Percentiles rank a stretch among this genome's conserved stretches.
phyloP scores from a whole-genome alignment of 2,797 vertebrate genomes.

The Sarcophilus harrisii region DNA sequence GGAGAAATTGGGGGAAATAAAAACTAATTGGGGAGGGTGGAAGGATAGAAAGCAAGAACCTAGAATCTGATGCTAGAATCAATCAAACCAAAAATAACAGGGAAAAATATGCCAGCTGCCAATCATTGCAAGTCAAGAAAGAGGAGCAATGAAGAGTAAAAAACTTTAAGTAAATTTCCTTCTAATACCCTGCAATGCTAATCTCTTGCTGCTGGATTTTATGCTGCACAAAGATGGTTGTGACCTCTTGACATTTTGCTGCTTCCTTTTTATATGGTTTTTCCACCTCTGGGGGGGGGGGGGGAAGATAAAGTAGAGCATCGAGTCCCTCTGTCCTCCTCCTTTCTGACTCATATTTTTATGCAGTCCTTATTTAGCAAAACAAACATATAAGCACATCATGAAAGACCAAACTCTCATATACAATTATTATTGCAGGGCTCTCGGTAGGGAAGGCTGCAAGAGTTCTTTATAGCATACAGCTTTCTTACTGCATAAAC shows the following conservation, averaged over 20 bases:
- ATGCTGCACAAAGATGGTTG: not conserved
- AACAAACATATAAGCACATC: not conserved
- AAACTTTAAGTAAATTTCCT: conserved; percentile 61
- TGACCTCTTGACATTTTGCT: not conserved
- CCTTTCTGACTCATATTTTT: conserved; percentile 16
- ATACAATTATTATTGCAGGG: not conserved
- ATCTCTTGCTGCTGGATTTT: not conserved
- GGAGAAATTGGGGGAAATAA: not conserved
- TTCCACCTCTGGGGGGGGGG: not conserved
- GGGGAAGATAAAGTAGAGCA: not conserved
- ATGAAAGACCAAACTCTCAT: not conserved
- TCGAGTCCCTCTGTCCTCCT: not conserved
- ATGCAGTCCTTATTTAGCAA: conserved; percentile 49
- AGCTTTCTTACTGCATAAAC: conserved; percentile 52
- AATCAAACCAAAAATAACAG: conserved; percentile 64
- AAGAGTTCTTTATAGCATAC: conserved; percentile 45
- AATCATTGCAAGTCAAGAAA: conserved; percentile 50
- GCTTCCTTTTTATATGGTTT: conserved; percentile 30
- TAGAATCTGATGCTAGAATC: conserved; percentile 69
- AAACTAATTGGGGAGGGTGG: conserved; percentile 4
- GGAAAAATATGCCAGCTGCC: conserved; percentile 76
- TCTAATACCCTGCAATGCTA: conserved; percentile 22
- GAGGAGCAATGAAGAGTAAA: conserved; percentile 50
- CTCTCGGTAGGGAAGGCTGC: not conserved
- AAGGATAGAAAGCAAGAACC: not conserved